A percentile compares a stretch with the other conserved stretches of the same genome.
Evolutionary conservation across 2,797 vertebrate genomes (phyloP).

Genomic region (Lates japonicus): DNA sequence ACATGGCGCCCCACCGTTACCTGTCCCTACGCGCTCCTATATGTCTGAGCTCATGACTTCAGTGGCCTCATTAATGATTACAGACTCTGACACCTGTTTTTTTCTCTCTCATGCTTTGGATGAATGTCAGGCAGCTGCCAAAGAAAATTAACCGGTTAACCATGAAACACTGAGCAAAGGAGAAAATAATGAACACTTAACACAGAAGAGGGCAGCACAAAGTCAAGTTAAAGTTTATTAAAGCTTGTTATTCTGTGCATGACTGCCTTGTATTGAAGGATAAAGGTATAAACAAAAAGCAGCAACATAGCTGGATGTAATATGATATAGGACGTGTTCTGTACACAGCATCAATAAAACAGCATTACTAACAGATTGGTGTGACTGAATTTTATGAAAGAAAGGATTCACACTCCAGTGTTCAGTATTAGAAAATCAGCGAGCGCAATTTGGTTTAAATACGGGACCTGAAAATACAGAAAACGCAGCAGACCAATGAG

Average conservation of each 20-base stretch:
- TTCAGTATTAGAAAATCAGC: not conserved
- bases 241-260: slow-evolving; percentile 42
- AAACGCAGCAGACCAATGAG: slow-evolving; percentile 27
- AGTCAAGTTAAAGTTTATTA: slow-evolving; percentile 77
- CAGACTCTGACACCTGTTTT: not conserved
- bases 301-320: not conserved
- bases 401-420: not conserved
- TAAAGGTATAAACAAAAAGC: not conserved
- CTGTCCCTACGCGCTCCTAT: not conserved
- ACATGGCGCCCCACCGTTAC: not conserved
- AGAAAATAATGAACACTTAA: slow-evolving; percentile 67
- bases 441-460: slow-evolving; percentile 18
- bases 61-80: slow-evolving; percentile 16
- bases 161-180: slow-evolving; percentile 35
- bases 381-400: not conserved
- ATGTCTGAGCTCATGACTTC: not conserved
- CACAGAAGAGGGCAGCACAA: slow-evolving; percentile 28
- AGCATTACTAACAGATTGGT: not conserved
- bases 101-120: not conserved
- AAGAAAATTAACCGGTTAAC: slow-evolving; percentile 29
- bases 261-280: slow-evolving; percentile 1
- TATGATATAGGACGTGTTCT: no score
- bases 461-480: not conserved
- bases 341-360: slow-evolving; percentile 7
- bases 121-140: not conserved